phyloP scores from a whole-genome alignment of 2,113 vertebrate species.

The crab-eating macaque (Macaca fascicularis) region T2T-MFA8v1.1 NC_088395.1:19467001-19467500 shows the following conservation, averaged over 20 bases:
- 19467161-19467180: not conserved
- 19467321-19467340: not conserved
- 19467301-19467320: not conserved
- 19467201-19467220: too few species aligned
- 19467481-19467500: not conserved
- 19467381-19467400: not conserved
- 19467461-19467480: not conserved
- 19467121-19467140: constrained; percentile 19
- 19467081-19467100: constrained; percentile 17
- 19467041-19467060: not conserved
- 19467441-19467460: not conserved
- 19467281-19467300: not conserved
- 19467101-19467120: not conserved
- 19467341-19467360: constrained; percentile 3
- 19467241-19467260: constrained; percentile 1
- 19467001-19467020: not conserved
- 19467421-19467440: not conserved
- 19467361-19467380: not conserved
- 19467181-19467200: too few species aligned
- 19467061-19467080: not conserved
- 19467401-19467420: not conserved
- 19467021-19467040: constrained; percentile 8
- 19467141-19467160: not conserved
- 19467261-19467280: not conserved
- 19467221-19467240: not conserved